Conservation (phyloP, 1,140 invertebrate species). For the Heliconius eleuchia region DNA sequence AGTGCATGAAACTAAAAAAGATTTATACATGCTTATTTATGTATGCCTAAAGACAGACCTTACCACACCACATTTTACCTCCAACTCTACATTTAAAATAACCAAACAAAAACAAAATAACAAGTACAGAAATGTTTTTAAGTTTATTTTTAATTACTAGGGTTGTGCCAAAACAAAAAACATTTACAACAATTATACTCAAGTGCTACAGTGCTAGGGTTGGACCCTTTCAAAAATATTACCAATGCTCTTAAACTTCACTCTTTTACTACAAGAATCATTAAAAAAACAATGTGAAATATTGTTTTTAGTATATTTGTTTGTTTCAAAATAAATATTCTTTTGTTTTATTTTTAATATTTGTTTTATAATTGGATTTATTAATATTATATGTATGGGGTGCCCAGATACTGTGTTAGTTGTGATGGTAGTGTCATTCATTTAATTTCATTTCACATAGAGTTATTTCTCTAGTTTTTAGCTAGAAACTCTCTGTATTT, state of each 20-base stretch:
- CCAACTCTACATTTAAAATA: slow-evolving; percentile 12
- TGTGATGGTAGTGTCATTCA: no score
- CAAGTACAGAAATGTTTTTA: slow-evolving; percentile 8
- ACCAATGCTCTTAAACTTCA: slow-evolving; percentile 3
- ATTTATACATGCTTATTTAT: neutral
- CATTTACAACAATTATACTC: slow-evolving; percentile 11
- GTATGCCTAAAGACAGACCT: neutral
- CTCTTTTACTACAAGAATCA: slow-evolving; percentile 9
- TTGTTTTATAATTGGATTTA: no score
- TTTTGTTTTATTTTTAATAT: neutral
- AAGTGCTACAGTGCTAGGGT: slow-evolving; percentile 1
- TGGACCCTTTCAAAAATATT: slow-evolving; percentile 9
- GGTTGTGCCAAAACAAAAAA: slow-evolving; percentile 6
- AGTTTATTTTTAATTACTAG: slow-evolving; percentile 10
- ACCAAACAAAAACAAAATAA: slow-evolving; percentile 12
- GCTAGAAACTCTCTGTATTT: no score
- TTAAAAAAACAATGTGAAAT: slow-evolving; percentile 11
- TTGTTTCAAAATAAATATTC: neutral
- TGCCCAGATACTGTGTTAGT: no score
- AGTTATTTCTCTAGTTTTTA: no score
- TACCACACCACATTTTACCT: neutral
- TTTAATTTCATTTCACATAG: no score
- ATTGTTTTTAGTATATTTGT: slow-evolving; percentile 7
- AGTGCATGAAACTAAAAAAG: neutral
- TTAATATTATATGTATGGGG: no score